These are phyloP conservation scores for Novumbra hubbsi DNA, from an alignment of 2,797 vertebrate genomes.

Conservation along the genomic window DNA sequence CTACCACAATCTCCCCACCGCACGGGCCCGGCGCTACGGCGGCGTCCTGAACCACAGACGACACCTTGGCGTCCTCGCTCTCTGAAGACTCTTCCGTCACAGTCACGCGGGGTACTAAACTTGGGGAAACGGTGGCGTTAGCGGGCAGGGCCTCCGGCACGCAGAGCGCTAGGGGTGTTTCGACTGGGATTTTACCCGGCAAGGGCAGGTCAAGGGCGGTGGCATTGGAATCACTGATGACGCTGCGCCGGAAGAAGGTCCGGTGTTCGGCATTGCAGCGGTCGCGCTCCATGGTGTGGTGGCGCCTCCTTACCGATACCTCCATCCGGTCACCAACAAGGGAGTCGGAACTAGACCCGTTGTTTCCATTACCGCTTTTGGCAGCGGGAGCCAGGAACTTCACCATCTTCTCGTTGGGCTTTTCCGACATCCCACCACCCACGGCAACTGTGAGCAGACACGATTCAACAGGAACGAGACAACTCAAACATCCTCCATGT, in stretches of 20 bases:
- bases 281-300: conserved; percentile 97
- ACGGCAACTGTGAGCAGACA: conserved; percentile 55
- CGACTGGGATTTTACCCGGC: conserved; percentile 80
- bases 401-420: conserved; percentile 76
- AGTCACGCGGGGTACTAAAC: conserved; percentile 39
- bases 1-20: conserved; percentile 45
- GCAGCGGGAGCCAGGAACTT: conserved; percentile 82
- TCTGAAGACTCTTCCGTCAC: conserved; percentile 44
- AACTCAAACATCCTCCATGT: conserved; percentile 60
- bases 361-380: conserved; percentile 75
- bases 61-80: conserved; percentile 47
- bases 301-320: conserved; percentile 85
- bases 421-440: conserved; percentile 80
- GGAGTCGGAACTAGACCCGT: conserved; percentile 90
- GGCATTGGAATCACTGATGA: conserved; percentile 95
- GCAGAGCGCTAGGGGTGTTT: conserved; percentile 61
- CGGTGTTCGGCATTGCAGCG: conserved; percentile 90
- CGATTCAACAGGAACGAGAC: conserved; percentile 47
- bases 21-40: conserved; percentile 42
- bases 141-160: conserved; percentile 51
- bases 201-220: conserved; percentile 87
- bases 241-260: conserved; percentile 93
- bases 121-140: conserved; percentile 39
- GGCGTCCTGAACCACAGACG: conserved; percentile 56
- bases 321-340: conserved; percentile 81